Base-by-base conservation (phyloP, 2,113 vertebrate species). In the Pteronura brasiliensis region DNA sequence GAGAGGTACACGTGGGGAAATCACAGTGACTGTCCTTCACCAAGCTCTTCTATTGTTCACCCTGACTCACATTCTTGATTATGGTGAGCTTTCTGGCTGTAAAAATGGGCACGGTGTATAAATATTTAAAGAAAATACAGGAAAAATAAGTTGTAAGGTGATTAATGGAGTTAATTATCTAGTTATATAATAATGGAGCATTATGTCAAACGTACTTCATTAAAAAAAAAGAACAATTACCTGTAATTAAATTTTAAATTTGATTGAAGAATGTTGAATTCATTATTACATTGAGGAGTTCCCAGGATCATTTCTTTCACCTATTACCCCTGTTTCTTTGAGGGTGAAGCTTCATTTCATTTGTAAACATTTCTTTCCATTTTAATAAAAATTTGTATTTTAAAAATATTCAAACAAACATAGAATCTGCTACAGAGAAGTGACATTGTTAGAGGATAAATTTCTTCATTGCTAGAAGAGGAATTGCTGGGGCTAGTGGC, bases 211-310 rank as follows among this genome's bases (percentile, higher is more conserved):
- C 97, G 82, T 76, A 93, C 55, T 92, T 97, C 96, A 97, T 98
- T 97, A 93, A 96, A 98, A 97, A 97, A 42, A 98, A 96, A 86
- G 97, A 97, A 96, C 95, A 96, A 97, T 97, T 97, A 89, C 93
- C 95, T 97, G 95, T 97, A 97, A 98, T 97, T 98, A 98, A 97
- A 98, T 93, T 97, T 98, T 95, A 96, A 97, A 96, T 97, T 97
- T 97, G 97, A 97, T 97, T 96, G 97, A 98, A 97, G 95, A 97
- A 96, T 93, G 84, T 88, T 96, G 93, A 97, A 85, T 96, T 97
- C 96, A 91, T 97, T 95, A 95, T 61, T 77, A 29, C n/a, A 61
- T 21, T 25, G 15, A 96, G 88, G n/a, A 94, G 47, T 47, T 93
- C 80, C 49, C 39, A 81, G 63, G 88, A 92, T 94, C 49, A 93